Percentiles rank a stretch among this genome's conserved stretches.
Evolutionary conservation across 2,113 vertebrate genomes (phyloP).

Genomic region (Fregata magnificens): DNA sequence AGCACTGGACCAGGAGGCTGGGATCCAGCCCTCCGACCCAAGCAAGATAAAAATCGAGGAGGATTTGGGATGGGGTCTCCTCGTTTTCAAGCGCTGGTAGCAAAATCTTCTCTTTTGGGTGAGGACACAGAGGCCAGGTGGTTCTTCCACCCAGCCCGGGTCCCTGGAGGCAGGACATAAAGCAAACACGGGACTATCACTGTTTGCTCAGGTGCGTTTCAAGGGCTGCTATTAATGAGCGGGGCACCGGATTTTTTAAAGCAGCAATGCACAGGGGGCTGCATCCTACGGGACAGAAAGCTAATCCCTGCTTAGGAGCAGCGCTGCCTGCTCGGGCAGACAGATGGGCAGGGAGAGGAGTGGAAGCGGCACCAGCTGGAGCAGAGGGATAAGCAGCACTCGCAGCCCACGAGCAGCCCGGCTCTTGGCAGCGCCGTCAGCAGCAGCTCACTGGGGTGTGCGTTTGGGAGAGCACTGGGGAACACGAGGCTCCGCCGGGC

Average conservation of each 20-base stretch:
- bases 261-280: not conserved
- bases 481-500: not conserved
- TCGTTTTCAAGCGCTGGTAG: not conserved
- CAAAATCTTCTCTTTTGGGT: accelerated
- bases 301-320: not conserved
- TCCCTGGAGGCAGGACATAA: not conserved
- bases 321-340: not conserved
- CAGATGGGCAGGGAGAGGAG: slow-evolving; percentile 30
- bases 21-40: accelerated
- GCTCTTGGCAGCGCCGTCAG: not conserved
- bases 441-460: not conserved
- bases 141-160: not conserved
- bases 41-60: accelerated
- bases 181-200: not conserved
- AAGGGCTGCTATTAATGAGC: not conserved
- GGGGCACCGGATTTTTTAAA: no score
- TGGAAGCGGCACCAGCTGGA: not conserved
- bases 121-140: not conserved
- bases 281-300: not conserved
- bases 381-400: not conserved
- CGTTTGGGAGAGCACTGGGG: not conserved
- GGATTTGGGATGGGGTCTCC: not conserved
- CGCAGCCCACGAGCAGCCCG: not conserved
- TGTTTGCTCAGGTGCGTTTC: not conserved
- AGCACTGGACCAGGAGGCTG: not conserved